These are phyloP conservation scores for Listrodromus nycthemerus DNA, from an alignment of 2,888 invertebrate genomes.

Conservation along the genomic window DNA sequence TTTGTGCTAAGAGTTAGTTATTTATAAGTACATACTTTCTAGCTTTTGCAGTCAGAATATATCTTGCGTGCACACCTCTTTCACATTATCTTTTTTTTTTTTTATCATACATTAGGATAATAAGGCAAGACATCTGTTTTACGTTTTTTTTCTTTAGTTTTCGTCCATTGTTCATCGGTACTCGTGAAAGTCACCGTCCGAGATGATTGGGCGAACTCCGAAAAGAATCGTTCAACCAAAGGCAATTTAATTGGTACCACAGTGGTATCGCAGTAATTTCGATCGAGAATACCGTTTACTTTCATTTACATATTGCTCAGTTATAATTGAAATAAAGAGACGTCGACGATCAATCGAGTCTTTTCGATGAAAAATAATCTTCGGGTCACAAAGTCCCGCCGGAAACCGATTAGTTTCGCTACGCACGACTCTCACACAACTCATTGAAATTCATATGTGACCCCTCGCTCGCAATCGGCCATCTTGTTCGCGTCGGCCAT, in stretches of 20 bases:
- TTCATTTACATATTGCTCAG: slow-evolving; percentile 61
- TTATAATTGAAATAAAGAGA: slow-evolving; percentile 42
- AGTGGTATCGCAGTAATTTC: slow-evolving; percentile 5
- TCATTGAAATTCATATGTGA: slow-evolving; percentile 1
- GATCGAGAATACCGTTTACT: slow-evolving; percentile 48
- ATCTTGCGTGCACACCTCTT: slow-evolving; percentile 61
- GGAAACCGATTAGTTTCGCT: slow-evolving; percentile 3
- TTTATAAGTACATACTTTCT: slow-evolving; percentile 55
- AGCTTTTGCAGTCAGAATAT: slow-evolving; percentile 64
- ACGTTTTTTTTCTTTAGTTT: slow-evolving; percentile 34
- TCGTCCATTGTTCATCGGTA: slow-evolving; percentile 7
- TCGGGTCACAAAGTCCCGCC: not conserved
- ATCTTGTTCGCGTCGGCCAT: not conserved
- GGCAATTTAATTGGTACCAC: slow-evolving; percentile 54
- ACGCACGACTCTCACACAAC: slow-evolving; percentile 23
- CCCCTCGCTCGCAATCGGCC: not conserved
- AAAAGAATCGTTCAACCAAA: slow-evolving; percentile 54
- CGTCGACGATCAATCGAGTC: slow-evolving; percentile 15
- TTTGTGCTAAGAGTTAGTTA: slow-evolving; percentile 58
- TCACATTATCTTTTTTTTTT: slow-evolving; percentile 14
- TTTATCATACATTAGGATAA: slow-evolving; percentile 66
- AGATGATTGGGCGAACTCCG: slow-evolving; percentile 12
- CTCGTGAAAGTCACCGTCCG: not conserved
- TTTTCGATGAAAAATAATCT: not conserved
- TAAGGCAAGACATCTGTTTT: slow-evolving; percentile 68